These are phyloP conservation scores for Ormia ochracea DNA, from an alignment of 2,888 invertebrate species.

Conservation along the genomic window DNA sequence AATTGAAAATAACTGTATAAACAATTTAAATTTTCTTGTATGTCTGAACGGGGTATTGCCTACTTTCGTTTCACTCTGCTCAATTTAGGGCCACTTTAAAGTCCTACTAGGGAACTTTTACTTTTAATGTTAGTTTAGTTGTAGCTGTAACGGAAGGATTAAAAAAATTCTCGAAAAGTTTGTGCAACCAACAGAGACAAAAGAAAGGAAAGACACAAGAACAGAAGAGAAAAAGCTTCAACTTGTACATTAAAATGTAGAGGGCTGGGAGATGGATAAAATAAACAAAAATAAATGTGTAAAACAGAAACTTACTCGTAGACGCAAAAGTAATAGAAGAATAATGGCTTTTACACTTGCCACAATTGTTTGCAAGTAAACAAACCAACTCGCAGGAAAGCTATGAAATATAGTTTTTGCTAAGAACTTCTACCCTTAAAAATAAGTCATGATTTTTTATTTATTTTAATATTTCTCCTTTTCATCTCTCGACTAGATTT, in stretches of 20 bases:
- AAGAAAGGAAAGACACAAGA: not conserved
- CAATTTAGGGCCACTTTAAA: conserved; percentile 11
- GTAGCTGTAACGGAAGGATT: conserved; percentile 60
- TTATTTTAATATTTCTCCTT: not conserved
- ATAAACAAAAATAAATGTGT: not conserved
- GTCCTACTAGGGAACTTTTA: not conserved
- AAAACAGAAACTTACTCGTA: conserved; percentile 37
- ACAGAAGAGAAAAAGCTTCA: not conserved
- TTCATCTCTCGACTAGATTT: conserved; percentile 48
- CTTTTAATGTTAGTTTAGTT: not conserved
- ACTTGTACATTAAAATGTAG: conserved; percentile 30
- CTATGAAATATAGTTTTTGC: conserved; percentile 28
- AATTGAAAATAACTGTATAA: too few relatives aligned
- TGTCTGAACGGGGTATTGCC: too few relatives aligned
- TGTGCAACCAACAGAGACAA: conserved; percentile 9
- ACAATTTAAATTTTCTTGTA: too few relatives aligned
- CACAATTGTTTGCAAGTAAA: conserved; percentile 54
- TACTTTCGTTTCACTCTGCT: not conserved
- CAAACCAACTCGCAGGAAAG: conserved; percentile 31
- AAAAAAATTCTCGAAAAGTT: conserved; percentile 60
- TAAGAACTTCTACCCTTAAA: conserved; percentile 44
- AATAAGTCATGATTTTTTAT: not conserved
- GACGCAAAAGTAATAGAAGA: conserved; percentile 36
- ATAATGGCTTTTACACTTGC: conserved; percentile 59
- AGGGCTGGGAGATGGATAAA: conserved; percentile 11